Evolutionary conservation across 2,797 vertebrate genomes (phyloP), one percentile per base, ranked within the genome.

Genomic region (Neopelma chrysocephalum): DNA sequence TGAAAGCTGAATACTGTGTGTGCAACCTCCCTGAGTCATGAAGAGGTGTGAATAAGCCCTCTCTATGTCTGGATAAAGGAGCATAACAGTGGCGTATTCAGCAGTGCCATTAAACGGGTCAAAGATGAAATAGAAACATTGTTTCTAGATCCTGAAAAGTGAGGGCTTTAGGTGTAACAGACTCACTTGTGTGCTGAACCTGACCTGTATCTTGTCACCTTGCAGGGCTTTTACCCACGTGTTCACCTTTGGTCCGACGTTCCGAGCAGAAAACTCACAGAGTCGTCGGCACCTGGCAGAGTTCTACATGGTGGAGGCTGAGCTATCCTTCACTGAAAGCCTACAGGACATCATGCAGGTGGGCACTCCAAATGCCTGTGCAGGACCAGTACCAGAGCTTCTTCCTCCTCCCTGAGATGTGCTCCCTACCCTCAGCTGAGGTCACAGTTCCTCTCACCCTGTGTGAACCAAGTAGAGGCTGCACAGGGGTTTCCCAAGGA

Each of bases 301-400:
- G 97, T 99, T 99, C 97, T 99, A 99, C 92, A 99, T 99, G 99
- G 99, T 99, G 92, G 99, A 99, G 96, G 99, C 99, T 8, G 99
- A 99, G 95, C 94, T 99, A 56, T 98, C 99, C 93, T 99, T 99
- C 96, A 98, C 98, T 4, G 97, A 98, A 73, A 98, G 98, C 78
- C 97, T 99, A 75, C 98, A 99, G 83, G 99, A 99, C 90, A 96
- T 99, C 78, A 99, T 98, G 91, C 97, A 98, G 99, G 99, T 99
- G 95, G 22, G 97, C 54, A n/a, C 4, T 91, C 54, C 75, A 62
- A 38, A 54, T 36, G 38, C 31, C 40, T 71, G 0, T 72, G 38
- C 43, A 60, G 75, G 40, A 80, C 27, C 6, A 1, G 11, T 60
- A 31, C 45, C 62, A 65, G 34, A 45, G 47, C 61, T 75, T 27